Conservation (phyloP, 2,888 invertebrate genomes). For the Pyrrhosoma nymphula region DNA sequence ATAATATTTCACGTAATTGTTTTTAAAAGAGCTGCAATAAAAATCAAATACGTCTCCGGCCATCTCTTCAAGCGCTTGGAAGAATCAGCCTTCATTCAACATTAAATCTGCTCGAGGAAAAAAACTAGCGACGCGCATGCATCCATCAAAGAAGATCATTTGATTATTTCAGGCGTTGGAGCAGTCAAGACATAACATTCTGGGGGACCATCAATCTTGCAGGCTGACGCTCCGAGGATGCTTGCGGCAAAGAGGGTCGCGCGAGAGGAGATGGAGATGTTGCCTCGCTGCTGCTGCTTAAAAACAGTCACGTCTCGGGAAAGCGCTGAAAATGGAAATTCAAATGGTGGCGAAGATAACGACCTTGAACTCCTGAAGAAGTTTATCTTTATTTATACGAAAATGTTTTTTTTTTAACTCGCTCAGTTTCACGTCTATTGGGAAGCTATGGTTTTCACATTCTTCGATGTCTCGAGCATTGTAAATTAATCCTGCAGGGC, state of each 20-base stretch:
- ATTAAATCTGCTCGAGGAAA: not conserved
- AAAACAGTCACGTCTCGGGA: slow-evolving; percentile 53
- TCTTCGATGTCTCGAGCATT: not conserved
- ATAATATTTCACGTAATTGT: not conserved
- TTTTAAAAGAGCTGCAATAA: not conserved
- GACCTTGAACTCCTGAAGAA: slow-evolving; percentile 7
- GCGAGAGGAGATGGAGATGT: slow-evolving; percentile 11
- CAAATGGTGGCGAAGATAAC: slow-evolving; percentile 41
- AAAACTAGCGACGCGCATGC: not conserved
- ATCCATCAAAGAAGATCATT: slow-evolving; percentile 59
- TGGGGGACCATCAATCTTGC: slow-evolving; percentile 43
- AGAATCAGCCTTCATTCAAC: not conserved
- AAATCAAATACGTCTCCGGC: not conserved
- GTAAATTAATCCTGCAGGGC: not conserved
- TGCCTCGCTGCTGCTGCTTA: slow-evolving; percentile 2
- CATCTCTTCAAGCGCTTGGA: not conserved
- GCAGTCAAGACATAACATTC: slow-evolving; percentile 53
- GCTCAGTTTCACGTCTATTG: not conserved
- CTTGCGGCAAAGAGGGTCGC: not conserved
- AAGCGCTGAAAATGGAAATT: slow-evolving; percentile 42
- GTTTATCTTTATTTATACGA: not conserved
- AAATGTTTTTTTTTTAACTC: not conserved
- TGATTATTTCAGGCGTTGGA: slow-evolving; percentile 49
- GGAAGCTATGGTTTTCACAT: not conserved
- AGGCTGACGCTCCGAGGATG: slow-evolving; percentile 14